Percentiles rank a stretch among this genome's conserved stretches.
These are phyloP conservation scores for Sebastes umbrosus DNA, from an alignment of 2,797 vertebrate genomes.

Conservation along the genomic window DNA sequence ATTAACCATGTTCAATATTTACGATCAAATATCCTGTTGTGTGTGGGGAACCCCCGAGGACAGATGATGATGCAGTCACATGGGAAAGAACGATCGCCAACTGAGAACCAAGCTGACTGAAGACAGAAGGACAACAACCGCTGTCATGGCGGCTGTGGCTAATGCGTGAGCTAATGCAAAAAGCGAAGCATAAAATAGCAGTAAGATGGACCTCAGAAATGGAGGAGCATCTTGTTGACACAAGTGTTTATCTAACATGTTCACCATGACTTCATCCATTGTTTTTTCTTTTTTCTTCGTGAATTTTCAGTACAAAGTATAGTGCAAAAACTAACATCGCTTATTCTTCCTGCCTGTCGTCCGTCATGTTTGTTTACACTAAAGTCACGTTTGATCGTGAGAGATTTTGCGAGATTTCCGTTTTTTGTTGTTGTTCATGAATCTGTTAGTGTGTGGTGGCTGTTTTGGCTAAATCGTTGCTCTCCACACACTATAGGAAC, in stretches of 20 bases:
- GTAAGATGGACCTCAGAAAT: background rate
- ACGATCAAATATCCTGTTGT: background rate
- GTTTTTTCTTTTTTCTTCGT: background rate
- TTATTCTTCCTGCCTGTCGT: background rate
- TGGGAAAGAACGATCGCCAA: background rate
- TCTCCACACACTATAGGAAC: background rate
- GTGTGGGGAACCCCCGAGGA: background rate
- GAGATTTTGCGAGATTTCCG: background rate
- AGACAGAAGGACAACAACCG: background rate
- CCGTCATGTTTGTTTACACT: accelerated
- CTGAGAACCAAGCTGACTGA: background rate
- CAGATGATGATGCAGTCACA: background rate
- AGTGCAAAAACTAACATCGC: background rate
- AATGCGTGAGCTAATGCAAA: background rate
- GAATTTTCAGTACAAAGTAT: background rate
- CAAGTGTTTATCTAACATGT: no score
- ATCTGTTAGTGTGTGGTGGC: background rate
- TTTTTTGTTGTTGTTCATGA: background rate
- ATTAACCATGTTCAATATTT: background rate
- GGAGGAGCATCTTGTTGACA: background rate
- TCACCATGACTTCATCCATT: background rate
- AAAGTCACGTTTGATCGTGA: background rate
- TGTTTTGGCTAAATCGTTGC: background rate
- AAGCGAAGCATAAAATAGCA: background rate
- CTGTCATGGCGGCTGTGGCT: accelerated